phyloP scores from a whole-genome alignment of 64 coral and sea anemone genomes.

The Montipora sp. region DNA sequence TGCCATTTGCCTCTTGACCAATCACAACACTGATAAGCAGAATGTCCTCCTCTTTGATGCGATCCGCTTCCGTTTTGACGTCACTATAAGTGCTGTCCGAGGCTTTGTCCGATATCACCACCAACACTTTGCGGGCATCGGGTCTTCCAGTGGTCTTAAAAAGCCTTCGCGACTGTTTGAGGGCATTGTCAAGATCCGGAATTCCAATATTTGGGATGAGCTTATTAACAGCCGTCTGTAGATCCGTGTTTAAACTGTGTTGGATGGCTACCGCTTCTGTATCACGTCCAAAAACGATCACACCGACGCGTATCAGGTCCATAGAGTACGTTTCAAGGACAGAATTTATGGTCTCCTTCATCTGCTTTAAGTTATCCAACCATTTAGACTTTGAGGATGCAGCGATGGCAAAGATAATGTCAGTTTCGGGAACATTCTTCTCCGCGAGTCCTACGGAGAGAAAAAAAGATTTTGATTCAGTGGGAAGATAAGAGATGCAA shows the following conservation, averaged over 20 bases:
- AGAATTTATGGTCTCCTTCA: constrained; percentile 73
- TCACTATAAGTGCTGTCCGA: constrained; percentile 44
- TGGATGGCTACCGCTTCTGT: not conserved
- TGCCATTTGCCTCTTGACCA: constrained; percentile 61
- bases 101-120: constrained; percentile 76
- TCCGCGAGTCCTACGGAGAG: constrained; percentile 31
- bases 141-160: constrained; percentile 82
- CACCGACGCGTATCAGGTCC: constrained; percentile 63
- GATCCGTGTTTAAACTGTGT: not conserved
- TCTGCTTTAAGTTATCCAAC: constrained; percentile 64
- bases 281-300: constrained; percentile 62
- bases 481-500: not conserved
- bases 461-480: not conserved
- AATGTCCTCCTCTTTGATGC: constrained; percentile 64
- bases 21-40: constrained; percentile 79
- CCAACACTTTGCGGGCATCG: constrained; percentile 72
- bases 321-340: constrained; percentile 74
- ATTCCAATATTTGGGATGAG: constrained; percentile 43
- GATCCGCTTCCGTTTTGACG: constrained; percentile 54
- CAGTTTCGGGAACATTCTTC: constrained; percentile 73
- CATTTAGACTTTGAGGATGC: constrained; percentile 48
- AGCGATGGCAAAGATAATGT: constrained; percentile 83
- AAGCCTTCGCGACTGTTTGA: constrained; percentile 68
- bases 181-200: constrained; percentile 62
- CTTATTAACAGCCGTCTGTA: not conserved